These are phyloP conservation scores for Planiliza haematocheilus DNA, from an alignment of 2,113 vertebrate genomes.

Conservation along the genomic window DNA sequence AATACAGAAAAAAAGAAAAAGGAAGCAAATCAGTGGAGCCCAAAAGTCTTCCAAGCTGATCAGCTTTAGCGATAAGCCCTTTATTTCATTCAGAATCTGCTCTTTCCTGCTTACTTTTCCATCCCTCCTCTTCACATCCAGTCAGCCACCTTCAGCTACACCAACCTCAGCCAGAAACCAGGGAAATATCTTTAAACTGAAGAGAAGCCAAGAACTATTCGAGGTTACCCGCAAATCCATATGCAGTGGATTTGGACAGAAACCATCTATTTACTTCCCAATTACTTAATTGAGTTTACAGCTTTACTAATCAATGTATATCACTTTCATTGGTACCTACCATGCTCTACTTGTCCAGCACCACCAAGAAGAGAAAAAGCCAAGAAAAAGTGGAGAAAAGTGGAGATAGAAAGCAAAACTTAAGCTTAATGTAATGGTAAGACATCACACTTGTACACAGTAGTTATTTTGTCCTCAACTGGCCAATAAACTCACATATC, in stretches of 20 bases:
- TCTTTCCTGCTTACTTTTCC: not conserved
- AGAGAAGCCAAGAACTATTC: conserved; percentile 16
- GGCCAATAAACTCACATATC: no score
- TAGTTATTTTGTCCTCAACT: no score
- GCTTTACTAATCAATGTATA: not conserved
- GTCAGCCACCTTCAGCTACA: conserved; percentile 41
- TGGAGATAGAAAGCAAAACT: no score
- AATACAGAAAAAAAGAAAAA: not conserved
- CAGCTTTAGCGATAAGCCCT: conserved; percentile 27
- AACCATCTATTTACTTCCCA: no score
- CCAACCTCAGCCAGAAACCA: conserved; percentile 15
- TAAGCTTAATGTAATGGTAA: no score
- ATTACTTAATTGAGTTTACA: no score
- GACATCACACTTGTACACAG: no score
- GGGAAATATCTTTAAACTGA: conserved; percentile 23
- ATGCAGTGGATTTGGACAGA: no score
- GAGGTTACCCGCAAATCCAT: conserved; percentile 8
- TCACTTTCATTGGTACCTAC: no score
- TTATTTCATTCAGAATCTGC: conserved; percentile 41
- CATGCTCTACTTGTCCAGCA: no score
- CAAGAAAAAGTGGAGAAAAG: no score
- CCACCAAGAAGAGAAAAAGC: no score
- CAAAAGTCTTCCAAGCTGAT: conserved; percentile 27
- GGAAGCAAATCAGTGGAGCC: conserved; percentile 15
- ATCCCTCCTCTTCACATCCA: conserved; percentile 16